Base-by-base conservation (phyloP, 2,797 vertebrate species). In the Pygocentrus nattereri region DNA sequence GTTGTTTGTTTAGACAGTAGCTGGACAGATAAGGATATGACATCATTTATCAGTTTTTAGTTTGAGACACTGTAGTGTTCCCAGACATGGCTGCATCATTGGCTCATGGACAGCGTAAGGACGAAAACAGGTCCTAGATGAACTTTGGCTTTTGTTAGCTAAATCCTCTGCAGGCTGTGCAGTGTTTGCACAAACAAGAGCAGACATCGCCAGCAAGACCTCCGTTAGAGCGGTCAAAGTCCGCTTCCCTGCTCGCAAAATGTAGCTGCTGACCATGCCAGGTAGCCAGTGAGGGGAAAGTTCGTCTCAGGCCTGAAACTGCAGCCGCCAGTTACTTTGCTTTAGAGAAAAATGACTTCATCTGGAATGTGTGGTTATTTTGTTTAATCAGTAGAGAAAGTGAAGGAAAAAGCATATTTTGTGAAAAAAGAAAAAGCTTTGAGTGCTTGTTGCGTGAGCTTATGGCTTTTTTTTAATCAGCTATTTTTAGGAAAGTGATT, bases 101-200 rank as follows among this genome's bases (percentile, higher is more conserved):
- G 15, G 38, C 25, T 25, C n/a, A 10, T 21, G 15, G 18, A 19
- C 18, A n/a, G 18, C 27, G 18, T 73, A 44, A 59, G n/a, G 72
- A 25, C 18, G 59, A 23, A 13, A 74, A 74, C 21, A 72, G 27
- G 34, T 47, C 67, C 41, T 68, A 49, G 41, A 38, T 80, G 19
- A 44, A 5, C 49, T 76, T 38, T 61, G 58, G 10, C 23, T 50
- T 83, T 78, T 73, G 59, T 44, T 58, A 56, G 25, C 79, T 52
- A 78, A 79, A 72, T 44, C 59, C 50, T 31, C 12, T 15, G 25
- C 69, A 50, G 49, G 65, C 47, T 61, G n/a, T n/a, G n/a, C n/a
- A n/a, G 23, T 56, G 59, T 49, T 71, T 82, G 68, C 59, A 68
- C 71, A 86, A 84, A 65, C 71, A 67, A 76, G 52, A n/a, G 13